Base-by-base conservation (phyloP, 2,888 invertebrate species). In the Philereme transversata region DNA sequence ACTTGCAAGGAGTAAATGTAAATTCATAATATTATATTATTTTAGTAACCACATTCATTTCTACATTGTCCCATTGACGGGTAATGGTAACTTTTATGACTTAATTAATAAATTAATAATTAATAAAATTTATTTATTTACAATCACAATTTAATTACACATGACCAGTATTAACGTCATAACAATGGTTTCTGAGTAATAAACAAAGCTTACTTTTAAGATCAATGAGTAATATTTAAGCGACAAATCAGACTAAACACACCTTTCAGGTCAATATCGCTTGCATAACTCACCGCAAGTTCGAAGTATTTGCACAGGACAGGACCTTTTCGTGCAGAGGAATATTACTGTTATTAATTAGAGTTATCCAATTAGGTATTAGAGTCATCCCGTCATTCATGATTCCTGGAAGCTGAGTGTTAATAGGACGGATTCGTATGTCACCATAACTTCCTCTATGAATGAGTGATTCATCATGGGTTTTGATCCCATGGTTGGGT, bases 311-410 rank as follows among this genome's bases (percentile, higher is more conserved):
- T 6, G 38, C 50, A 61, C 38, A 43, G 54, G 41, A 51, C 10
- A 36, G 36, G 36, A 52, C 57, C 44, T 45, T 55, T 60, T 51
- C 41, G 52, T 61, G 55, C 51, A 55, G 46, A 56, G 60, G 51
- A 64, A 58, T 64, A 64, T 57, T 51, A 60, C 58, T 58, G 54
- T 64, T 61, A 64, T 55, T 57, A 62, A 67, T 62, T 62, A 53
- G 53, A 38, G 49, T 63, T 56, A 59, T 64, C 51, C 56, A 67
- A 69, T 67, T 65, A 63, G 51, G 57, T 54, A 57, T 56, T 51
- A 64, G 45, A 82, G 75, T 83, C 79, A 82, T 83, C 79, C 72
- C 80, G 76, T 76, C 77, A 72, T 72, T 84, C 84, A 85, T 76
- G 71, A 74, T 86, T 86, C 88, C 79, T 65, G 75, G 88, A 87